Conservation (phyloP, 2,888 invertebrate species). For the Melitaea athalia region DNA sequence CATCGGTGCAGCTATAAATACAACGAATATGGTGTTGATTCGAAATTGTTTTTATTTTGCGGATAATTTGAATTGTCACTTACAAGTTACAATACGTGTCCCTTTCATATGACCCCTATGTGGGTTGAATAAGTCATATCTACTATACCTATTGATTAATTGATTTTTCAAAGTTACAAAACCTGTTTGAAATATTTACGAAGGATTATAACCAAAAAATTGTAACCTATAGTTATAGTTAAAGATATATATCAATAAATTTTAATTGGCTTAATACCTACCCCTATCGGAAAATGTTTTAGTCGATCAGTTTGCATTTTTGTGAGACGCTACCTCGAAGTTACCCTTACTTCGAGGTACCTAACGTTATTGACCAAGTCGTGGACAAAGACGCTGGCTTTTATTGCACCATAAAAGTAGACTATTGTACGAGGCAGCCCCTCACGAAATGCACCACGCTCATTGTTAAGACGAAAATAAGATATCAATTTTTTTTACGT, state of each 20-base stretch:
- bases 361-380: constrained; percentile 69
- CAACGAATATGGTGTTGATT: too few species aligned
- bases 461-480: constrained; percentile 79
- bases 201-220: neutral
- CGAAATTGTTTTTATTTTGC: too few species aligned
- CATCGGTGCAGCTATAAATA: too few species aligned
- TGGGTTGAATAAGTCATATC: neutral
- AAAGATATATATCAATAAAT: neutral
- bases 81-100: too few species aligned
- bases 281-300: constrained; percentile 33
- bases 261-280: constrained; percentile 7
- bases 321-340: constrained; percentile 38
- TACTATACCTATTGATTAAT: neutral
- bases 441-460: constrained; percentile 68
- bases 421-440: constrained; percentile 67
- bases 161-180: neutral
- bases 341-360: constrained; percentile 44
- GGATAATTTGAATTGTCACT: too few species aligned
- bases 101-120: too few species aligned
- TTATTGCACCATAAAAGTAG: constrained; percentile 70
- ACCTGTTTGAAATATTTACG: neutral
- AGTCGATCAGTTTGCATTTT: constrained; percentile 45
- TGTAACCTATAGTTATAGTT: neutral
- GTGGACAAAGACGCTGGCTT: constrained; percentile 73
- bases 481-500: constrained; percentile 78